phyloP scores from a whole-genome alignment of 2,113 vertebrate genomes.

The Mustelus asterias region DNA sequence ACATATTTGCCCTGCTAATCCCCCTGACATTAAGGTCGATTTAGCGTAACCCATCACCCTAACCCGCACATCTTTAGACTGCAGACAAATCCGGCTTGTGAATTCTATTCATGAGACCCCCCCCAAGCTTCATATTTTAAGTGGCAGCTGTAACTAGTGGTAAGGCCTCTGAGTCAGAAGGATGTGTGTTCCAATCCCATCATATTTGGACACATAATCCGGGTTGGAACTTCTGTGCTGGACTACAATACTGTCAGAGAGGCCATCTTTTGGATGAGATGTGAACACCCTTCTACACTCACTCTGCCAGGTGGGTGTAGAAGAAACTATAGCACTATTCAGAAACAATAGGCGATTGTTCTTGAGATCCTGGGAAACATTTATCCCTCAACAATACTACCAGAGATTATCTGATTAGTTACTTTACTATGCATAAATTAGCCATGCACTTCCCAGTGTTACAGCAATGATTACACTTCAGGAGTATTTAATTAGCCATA shows the following conservation, averaged over 20 bases:
- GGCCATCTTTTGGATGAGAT: background rate
- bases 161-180: background rate
- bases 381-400: background rate
- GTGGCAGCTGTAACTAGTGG: background rate
- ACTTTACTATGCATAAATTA: background rate
- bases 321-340: background rate
- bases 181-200: background rate
- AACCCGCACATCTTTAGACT: too few relatives aligned
- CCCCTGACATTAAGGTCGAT: too few relatives aligned
- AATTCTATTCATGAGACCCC: background rate
- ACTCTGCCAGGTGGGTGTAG: background rate
- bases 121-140: background rate
- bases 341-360: background rate
- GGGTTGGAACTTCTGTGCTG: background rate
- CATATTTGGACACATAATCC: background rate
- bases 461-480: background rate
- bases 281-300: background rate
- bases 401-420: background rate
- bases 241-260: background rate
- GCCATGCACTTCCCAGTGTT: background rate
- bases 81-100: background rate
- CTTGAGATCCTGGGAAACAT: background rate
- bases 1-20: too few relatives aligned
- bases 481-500: background rate
- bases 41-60: too few relatives aligned